phyloP scores from a whole-genome alignment of 2,888 invertebrate genomes.

The Exephanes ischioxanthus region DNA sequence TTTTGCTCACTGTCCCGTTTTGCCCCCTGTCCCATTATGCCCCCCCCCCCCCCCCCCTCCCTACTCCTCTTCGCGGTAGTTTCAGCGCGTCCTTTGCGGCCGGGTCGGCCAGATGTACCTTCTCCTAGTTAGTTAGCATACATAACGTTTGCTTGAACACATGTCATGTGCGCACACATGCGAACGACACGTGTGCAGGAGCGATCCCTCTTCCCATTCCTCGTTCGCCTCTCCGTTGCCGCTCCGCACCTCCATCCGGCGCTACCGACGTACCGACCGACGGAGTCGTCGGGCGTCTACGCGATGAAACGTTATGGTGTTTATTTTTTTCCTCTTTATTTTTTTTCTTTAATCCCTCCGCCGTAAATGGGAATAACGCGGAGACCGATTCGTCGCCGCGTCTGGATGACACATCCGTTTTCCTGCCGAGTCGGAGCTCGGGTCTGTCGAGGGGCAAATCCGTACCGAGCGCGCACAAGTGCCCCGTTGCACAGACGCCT shows the following conservation, averaged over 20 bases:
- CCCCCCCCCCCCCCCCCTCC: no score
- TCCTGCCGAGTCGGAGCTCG: constrained; percentile 34
- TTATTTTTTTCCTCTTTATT: constrained; percentile 26
- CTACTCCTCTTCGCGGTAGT: background rate
- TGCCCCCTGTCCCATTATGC: no score
- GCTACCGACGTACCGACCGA: constrained; percentile 18
- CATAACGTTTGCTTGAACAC: background rate
- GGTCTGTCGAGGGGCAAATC: background rate
- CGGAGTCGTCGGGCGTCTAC: background rate
- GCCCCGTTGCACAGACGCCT: constrained; percentile 21
- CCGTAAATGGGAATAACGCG: constrained; percentile 77
- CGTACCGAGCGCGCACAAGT: constrained; percentile 17
- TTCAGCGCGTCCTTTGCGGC: constrained; percentile 1
- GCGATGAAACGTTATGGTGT: constrained; percentile 36
- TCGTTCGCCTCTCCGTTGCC: constrained; percentile 12
- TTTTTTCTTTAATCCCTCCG: background rate
- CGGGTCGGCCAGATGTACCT: constrained; percentile 6
- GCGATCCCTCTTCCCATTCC: background rate
- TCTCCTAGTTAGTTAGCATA: background rate
- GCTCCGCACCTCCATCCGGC: constrained; percentile 49
- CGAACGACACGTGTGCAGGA: background rate
- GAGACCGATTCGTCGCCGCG: constrained; percentile 65
- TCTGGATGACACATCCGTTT: constrained; percentile 69
- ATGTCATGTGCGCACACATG: background rate
- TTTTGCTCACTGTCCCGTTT: no score